These are phyloP conservation scores for Charadrius vociferus DNA, from an alignment of 2,113 vertebrate species.

Conservation along the genomic window DNA sequence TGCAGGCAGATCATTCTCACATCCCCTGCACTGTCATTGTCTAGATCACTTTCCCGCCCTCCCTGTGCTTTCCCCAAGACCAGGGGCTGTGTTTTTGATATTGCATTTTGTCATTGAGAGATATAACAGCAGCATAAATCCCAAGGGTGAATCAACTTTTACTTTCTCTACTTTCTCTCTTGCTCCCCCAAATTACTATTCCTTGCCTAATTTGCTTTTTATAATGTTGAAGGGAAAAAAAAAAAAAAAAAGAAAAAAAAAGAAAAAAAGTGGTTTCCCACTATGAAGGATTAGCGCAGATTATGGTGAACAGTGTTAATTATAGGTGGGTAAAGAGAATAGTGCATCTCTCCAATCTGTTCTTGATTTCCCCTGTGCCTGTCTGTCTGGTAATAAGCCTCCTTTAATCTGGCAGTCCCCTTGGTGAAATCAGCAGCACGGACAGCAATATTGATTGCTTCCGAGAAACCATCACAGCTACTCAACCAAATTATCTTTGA, in stretches of 20 bases:
- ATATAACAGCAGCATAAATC: neutral
- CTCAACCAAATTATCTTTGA: constrained; percentile 87
- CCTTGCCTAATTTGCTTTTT: constrained; percentile 60
- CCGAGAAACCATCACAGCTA: constrained; percentile 85
- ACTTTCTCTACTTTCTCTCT: neutral
- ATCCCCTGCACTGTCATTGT: neutral
- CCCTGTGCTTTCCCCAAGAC: neutral
- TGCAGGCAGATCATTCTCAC: neutral
- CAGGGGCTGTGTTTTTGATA: neutral
- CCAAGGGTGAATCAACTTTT: neutral
- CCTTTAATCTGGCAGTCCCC: constrained; percentile 83
- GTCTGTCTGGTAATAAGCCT: constrained; percentile 81
- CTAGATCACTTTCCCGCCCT: neutral
- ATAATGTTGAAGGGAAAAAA: neutral
- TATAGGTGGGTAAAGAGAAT: constrained; percentile 76
- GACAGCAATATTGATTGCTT: constrained; percentile 87
- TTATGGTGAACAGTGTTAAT: constrained; percentile 83
- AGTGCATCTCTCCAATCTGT: constrained; percentile 73
- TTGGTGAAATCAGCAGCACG: constrained; percentile 82
- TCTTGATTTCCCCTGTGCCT: constrained; percentile 82
- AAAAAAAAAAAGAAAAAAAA: neutral
- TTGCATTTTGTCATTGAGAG: neutral
- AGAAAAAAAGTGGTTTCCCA: constrained; percentile 67
- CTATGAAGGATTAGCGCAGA: constrained; percentile 81
- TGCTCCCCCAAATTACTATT: neutral